These are phyloP conservation scores for Herpailurus yagouaroundi DNA, from an alignment of 2,113 vertebrate species.

Conservation along the genomic window DNA sequence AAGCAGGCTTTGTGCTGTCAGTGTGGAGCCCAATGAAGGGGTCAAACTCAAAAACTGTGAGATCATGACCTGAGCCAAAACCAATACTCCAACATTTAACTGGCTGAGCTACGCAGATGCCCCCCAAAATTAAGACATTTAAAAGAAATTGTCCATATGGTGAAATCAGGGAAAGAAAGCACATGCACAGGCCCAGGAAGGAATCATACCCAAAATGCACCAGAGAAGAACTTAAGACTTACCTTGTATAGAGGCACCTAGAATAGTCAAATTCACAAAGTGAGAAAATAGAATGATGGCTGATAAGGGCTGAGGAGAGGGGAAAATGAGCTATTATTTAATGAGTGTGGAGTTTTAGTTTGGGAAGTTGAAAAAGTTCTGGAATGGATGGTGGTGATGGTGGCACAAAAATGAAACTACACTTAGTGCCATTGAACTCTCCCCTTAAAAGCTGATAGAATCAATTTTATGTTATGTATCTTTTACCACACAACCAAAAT, in stretches of 20 bases:
- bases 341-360: background rate
- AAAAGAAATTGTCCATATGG: background rate
- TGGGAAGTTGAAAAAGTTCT: background rate
- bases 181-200: background rate
- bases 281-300: background rate
- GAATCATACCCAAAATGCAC: fast-evolving
- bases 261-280: background rate
- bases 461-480: background rate
- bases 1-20: too few species aligned
- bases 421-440: background rate
- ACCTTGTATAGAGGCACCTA: background rate
- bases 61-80: too few species aligned
- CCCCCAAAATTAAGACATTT: too few species aligned
- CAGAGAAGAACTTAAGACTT: background rate
- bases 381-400: background rate
- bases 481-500: background rate
- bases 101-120: too few species aligned
- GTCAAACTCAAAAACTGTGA: too few species aligned
- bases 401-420: background rate
- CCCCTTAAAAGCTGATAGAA: background rate
- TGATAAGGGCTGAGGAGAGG: background rate
- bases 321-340: background rate
- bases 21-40: too few species aligned
- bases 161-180: background rate
- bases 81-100: too few species aligned